Evolutionary conservation across 1,140 invertebrate genomes (phyloP).

Genomic region (Zaprionus taronus): DNA sequence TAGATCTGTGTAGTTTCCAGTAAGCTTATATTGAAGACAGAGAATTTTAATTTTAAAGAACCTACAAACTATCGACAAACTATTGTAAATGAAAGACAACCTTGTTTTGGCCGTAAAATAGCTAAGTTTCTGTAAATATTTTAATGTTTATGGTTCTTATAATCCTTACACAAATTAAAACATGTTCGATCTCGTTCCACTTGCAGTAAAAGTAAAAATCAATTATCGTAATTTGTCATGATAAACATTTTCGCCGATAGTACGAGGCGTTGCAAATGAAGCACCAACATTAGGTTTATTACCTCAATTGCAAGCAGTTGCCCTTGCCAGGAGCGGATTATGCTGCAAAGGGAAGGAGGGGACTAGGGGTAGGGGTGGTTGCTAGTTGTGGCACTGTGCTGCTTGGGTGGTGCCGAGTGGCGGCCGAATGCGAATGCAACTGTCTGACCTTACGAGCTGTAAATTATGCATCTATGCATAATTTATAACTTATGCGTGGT

Average conservation of each 20-base stretch:
- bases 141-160: background rate
- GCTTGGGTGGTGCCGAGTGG: slow-evolving; percentile 43
- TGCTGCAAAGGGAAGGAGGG: background rate
- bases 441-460: slow-evolving; percentile 77
- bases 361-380: background rate
- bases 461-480: slow-evolving; percentile 80
- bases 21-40: background rate
- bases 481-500: slow-evolving; percentile 79
- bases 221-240: slow-evolving; percentile 9
- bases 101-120: too few species aligned
- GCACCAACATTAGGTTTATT: slow-evolving; percentile 40
- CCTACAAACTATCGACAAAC: background rate
- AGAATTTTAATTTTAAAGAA: background rate
- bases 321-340: slow-evolving; percentile 1
- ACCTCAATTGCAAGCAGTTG: slow-evolving; percentile 45
- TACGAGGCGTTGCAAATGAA: slow-evolving; percentile 8
- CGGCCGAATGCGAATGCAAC: slow-evolving; percentile 66
- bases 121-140: background rate
- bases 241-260: slow-evolving; percentile 5
- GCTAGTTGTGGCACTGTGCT: background rate
- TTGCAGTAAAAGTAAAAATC: background rate
- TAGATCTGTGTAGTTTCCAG: background rate
- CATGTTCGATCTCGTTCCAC: background rate
- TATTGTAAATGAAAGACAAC: too few species aligned
- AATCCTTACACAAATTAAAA: background rate